Evolutionary conservation across 2,113 vertebrate genomes (phyloP).

Genomic region (Laticauda colubrina): DNA sequence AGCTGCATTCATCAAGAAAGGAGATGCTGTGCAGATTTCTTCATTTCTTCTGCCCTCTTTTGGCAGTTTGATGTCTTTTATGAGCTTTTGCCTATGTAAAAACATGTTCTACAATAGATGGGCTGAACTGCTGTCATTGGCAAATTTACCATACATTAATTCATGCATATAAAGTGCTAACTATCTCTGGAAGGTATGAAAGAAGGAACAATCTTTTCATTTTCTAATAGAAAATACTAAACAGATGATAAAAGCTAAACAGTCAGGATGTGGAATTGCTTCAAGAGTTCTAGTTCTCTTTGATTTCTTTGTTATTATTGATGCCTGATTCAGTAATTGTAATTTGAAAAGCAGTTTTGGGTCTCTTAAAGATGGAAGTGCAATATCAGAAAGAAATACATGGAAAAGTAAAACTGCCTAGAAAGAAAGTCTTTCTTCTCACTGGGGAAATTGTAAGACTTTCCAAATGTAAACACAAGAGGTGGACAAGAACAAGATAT

Average conservation of each 20-base stretch:
- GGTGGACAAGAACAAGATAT: background rate
- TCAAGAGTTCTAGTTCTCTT: background rate
- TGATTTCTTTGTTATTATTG: slow-evolving; percentile 24
- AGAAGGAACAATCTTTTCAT: background rate
- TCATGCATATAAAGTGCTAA: background rate
- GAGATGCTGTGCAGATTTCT: background rate
- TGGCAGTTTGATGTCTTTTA: background rate
- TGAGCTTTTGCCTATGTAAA: background rate
- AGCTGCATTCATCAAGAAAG: background rate
- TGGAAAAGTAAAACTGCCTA: background rate
- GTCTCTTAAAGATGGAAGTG: background rate
- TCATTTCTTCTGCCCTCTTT: background rate
- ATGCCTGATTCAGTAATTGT: slow-evolving; percentile 15
- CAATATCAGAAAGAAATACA: background rate
- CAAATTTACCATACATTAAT: background rate
- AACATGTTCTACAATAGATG: background rate
- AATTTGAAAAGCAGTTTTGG: slow-evolving; percentile 7
- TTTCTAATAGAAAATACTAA: background rate
- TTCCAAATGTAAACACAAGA: background rate
- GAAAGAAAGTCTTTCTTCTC: background rate
- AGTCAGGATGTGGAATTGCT: background rate
- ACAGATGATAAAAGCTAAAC: background rate
- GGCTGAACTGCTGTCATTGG: fast-evolving
- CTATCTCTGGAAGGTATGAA: background rate
- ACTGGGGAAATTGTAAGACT: background rate